A percentile compares a stretch with the other conserved stretches of the same genome.
These are phyloP conservation scores for Regulus satrapa DNA, from an alignment of 2,113 vertebrate genomes.

Conservation along the genomic window DNA sequence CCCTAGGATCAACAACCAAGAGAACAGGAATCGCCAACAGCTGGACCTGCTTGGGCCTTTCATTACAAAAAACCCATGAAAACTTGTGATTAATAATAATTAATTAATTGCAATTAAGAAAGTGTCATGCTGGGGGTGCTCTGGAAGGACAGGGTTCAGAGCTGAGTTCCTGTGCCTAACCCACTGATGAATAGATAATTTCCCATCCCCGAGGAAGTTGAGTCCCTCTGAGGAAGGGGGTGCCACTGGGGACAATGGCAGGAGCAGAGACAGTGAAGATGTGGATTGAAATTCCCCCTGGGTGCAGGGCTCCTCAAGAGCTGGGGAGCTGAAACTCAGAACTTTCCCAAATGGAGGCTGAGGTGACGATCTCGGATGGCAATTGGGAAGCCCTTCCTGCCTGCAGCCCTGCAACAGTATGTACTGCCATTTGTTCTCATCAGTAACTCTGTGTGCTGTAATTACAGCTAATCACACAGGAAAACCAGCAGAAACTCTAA, in stretches of 20 bases:
- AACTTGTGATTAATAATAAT: not conserved
- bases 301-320: not conserved
- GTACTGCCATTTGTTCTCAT: not conserved
- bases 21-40: not conserved
- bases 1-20: not conserved
- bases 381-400: rapidly evolving
- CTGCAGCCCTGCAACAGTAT: not conserved
- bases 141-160: not conserved
- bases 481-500: not conserved
- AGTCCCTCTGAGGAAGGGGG: not conserved
- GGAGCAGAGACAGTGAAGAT: not conserved
- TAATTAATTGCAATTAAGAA: no score
- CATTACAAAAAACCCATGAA: not conserved
- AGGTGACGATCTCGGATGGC: rapidly evolving
- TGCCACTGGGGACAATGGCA: rapidly evolving
- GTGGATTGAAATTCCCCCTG: not conserved
- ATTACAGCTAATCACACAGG: not conserved
- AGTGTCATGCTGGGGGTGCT: not conserved
- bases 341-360: rapidly evolving
- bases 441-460: not conserved
- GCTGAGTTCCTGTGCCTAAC: not conserved
- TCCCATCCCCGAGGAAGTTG: not conserved
- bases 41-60: not conserved
- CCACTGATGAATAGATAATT: not conserved
- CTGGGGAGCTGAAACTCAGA: not conserved